Conservation (phyloP, 2,797 vertebrate genomes). For the Enteromius radiatus region DNA sequence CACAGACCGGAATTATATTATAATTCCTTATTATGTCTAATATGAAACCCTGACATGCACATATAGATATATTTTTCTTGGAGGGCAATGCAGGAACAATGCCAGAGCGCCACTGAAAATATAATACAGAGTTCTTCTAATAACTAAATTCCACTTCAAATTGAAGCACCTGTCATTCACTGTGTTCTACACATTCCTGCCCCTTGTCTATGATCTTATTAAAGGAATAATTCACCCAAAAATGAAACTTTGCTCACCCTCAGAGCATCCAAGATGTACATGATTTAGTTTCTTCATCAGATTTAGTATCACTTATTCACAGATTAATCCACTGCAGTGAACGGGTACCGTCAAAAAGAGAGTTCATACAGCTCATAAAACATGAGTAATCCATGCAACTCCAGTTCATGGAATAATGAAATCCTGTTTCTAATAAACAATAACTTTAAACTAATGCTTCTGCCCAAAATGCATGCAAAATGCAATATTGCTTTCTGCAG, state of each 20-base stretch:
- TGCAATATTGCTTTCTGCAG: neutral
- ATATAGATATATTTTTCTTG: slow-evolving; percentile 33
- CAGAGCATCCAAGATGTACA: neutral
- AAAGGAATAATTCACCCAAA: neutral
- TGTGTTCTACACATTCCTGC: neutral
- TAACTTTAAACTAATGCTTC: neutral
- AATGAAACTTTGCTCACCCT: neutral
- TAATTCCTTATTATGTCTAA: slow-evolving; percentile 16
- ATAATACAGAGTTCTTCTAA: neutral
- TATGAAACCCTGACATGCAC: neutral
- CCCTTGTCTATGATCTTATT: neutral
- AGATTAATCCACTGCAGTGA: neutral
- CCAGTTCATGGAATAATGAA: neutral
- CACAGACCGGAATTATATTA: neutral
- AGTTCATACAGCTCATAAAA: neutral
- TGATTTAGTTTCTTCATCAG: neutral
- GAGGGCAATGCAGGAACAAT: neutral
- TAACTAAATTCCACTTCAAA: slow-evolving; percentile 2
- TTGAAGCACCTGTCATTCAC: neutral
- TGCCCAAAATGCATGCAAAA: neutral
- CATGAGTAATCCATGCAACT: neutral
- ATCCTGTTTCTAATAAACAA: neutral
- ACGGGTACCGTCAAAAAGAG: neutral
- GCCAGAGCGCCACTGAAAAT: neutral
- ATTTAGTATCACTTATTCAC: neutral